These are phyloP conservation scores for Cottoperca gobio DNA, from an alignment of 2,797 vertebrate genomes.

Conservation along the genomic window DNA sequence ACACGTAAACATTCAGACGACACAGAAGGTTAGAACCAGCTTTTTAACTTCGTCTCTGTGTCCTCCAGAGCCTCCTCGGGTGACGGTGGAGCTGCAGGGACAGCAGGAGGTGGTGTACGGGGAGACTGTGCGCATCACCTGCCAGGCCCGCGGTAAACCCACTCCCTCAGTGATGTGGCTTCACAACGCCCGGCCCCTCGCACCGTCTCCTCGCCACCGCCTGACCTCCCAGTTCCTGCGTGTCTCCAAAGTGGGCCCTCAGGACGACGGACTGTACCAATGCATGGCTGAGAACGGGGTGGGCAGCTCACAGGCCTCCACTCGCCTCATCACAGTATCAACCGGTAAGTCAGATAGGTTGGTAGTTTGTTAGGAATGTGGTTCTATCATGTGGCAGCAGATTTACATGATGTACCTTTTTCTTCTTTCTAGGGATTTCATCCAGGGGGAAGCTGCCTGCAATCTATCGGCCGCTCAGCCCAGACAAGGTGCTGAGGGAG, in stretches of 20 bases:
- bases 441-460: constrained; percentile 77
- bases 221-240: constrained; percentile 83
- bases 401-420: neutral
- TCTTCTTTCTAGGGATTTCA: constrained; percentile 52
- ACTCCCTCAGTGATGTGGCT: constrained; percentile 92
- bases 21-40: neutral
- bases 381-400: neutral
- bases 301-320: constrained; percentile 93
- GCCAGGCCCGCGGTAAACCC: constrained; percentile 92
- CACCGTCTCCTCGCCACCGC: constrained; percentile 87
- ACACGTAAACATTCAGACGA: neutral
- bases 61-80: constrained; percentile 92
- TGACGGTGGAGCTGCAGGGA: constrained; percentile 92
- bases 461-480: constrained; percentile 79
- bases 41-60: neutral
- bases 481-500: constrained; percentile 85
- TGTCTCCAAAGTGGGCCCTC: constrained; percentile 88
- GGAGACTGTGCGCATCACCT: constrained; percentile 91
- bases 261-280: constrained; percentile 96
- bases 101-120: constrained; percentile 91
- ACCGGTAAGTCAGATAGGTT: constrained; percentile 80
- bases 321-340: constrained; percentile 88
- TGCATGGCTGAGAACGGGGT: constrained; percentile 97
- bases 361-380: neutral
- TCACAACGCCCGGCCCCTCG: constrained; percentile 89